Conservation (phyloP, 2,113 vertebrate species). For the Scomber japonicus region DNA sequence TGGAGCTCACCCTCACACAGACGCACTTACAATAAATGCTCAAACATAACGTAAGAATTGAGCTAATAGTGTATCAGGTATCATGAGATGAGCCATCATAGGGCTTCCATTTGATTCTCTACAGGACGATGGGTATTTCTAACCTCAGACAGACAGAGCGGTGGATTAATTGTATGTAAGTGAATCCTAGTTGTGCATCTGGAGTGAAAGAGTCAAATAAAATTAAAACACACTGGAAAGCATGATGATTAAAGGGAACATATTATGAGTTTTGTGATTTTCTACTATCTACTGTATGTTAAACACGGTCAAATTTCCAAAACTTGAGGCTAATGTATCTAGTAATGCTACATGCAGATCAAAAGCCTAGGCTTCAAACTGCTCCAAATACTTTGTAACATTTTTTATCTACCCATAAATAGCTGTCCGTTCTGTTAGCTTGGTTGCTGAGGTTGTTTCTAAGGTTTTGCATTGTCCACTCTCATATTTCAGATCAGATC, state of each 20-base stretch:
- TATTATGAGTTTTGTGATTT: no score
- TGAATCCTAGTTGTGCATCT: background rate
- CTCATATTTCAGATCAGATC: no score
- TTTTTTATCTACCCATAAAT: no score
- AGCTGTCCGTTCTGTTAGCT: no score
- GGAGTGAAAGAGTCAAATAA: background rate
- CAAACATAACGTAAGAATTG: background rate
- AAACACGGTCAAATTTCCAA: no score
- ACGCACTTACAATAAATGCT: conserved; percentile 51
- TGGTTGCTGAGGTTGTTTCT: no score
- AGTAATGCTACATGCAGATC: no score
- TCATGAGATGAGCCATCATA: conserved; percentile 18
- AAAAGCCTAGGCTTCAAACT: no score
- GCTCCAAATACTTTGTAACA: no score
- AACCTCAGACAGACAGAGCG: background rate
- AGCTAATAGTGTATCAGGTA: conserved; percentile 45
- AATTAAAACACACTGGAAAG: background rate
- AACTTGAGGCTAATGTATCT: no score
- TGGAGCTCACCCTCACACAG: conserved; percentile 13
- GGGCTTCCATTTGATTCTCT: conserved; percentile 2
- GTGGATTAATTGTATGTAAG: background rate
- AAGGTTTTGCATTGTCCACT: no score
- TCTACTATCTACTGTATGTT: no score
- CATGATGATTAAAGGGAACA: background rate
- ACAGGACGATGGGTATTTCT: background rate